A percentile compares a stretch with the other conserved stretches of the same genome.
phyloP scores from a whole-genome alignment of 2,888 invertebrate genomes.

The Allacma fusca region DNA sequence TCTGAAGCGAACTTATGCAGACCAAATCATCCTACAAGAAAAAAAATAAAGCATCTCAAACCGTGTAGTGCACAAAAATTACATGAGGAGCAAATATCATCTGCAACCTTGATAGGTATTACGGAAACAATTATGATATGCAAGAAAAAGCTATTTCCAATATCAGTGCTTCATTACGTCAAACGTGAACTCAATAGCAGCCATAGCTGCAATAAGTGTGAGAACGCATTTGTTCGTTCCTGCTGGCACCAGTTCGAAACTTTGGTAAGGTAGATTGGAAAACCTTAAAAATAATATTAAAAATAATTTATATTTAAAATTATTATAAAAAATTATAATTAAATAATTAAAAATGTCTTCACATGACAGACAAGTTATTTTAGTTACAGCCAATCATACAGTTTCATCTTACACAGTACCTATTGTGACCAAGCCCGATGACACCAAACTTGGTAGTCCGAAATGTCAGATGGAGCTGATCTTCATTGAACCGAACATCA shows the following conservation, averaged over 20 bases:
- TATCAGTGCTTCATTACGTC: slow-evolving; percentile 34
- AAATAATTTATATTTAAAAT: neutral
- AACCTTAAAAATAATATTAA: slow-evolving; percentile 64
- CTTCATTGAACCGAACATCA: slow-evolving; percentile 84
- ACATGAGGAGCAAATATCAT: too few relatives aligned
- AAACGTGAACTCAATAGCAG: slow-evolving; percentile 56
- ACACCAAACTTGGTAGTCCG: slow-evolving; percentile 76
- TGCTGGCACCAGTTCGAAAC: slow-evolving; percentile 82
- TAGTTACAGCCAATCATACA: neutral
- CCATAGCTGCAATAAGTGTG: slow-evolving; percentile 55
- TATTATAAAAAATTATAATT: too few relatives aligned
- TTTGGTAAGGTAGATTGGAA: slow-evolving; percentile 83
- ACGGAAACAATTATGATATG: neutral
- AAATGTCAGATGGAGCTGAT: slow-evolving; percentile 69
- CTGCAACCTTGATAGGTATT: neutral
- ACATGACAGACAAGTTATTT: neutral
- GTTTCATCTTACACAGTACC: slow-evolving; percentile 61
- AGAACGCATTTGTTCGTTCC: slow-evolving; percentile 54
- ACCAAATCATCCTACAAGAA: slow-evolving; percentile 65
- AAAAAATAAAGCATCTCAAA: neutral
- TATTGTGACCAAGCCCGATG: slow-evolving; percentile 77
- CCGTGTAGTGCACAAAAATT: too few relatives aligned
- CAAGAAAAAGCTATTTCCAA: neutral
- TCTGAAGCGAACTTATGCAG: slow-evolving; percentile 68
- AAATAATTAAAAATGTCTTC: neutral